Evolutionary conservation across 2,888 invertebrate genomes (phyloP), one percentile per base, ranked within the genome.

Genomic region (Xanthia icteritia): DNA sequence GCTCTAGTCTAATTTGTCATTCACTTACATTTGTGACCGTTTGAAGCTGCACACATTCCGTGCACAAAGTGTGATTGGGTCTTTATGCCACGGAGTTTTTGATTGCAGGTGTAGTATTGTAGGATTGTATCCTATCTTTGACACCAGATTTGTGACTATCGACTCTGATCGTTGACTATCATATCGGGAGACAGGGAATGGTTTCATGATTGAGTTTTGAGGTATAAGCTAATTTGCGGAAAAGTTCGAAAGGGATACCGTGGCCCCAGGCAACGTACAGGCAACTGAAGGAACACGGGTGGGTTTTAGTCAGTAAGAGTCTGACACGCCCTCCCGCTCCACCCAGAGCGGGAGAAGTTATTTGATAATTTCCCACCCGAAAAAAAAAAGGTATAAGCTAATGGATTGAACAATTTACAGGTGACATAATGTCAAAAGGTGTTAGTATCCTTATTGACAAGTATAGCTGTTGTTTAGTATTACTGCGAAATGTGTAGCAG

Each of bases 31-130:
- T 48, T 8, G 39, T 1, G 39, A 48, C 27, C 20, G 31, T 58
- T 56, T 67, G 45, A 56, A 17, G 13, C 54, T 23, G 54, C 64
- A 74, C 5, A 39, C n/a, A 79, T 56, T 63, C 45, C 31, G 27
- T 45, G 58, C 20, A 36, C 73, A 56, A 65, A 51, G n/a, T 51
- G 45, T 69, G 65, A 79, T 72, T 80, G 65, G 36, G 23, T 65
- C 36, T 45, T 54, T 54, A 36, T 45, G 42, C 31, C 36, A 54
- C 36, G 0, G 8, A 23, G n/a, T 51, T 64, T 71, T 60, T 27
- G 48, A 65, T 51, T 65, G 42, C 42, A 70, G 17, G 48, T 78
- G 56, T 39, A 48, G 20, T 27, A 27, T 72, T 71, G 2, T 17
- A 45, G 2, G 23, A 39, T 68, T 63, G 15, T 42, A 48, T 66